Percentiles rank a stretch among this genome's conserved stretches.
These are phyloP conservation scores for Ceratosolen solmsi DNA, from an alignment of 1,140 invertebrate genomes.

Conservation along the genomic window DNA sequence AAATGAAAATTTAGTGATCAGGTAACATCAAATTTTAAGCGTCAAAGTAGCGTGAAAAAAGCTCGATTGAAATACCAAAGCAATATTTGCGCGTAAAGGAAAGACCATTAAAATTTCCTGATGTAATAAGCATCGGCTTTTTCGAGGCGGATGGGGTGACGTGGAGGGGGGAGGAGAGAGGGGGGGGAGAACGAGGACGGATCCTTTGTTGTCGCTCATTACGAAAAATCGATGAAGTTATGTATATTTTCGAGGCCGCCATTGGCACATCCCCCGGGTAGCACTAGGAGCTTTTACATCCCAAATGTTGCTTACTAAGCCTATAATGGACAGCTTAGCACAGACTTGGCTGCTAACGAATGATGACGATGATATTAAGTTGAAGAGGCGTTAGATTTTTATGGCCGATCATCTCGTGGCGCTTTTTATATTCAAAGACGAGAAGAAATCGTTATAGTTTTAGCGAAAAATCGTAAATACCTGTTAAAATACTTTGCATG, in stretches of 20 bases:
- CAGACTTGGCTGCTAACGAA: background rate
- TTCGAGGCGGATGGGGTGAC: too few species aligned
- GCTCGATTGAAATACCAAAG: background rate
- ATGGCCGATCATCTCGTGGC: background rate
- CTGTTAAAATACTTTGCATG: background rate
- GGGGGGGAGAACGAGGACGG: background rate
- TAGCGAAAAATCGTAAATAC: background rate
- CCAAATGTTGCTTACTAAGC: background rate
- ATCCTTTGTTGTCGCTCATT: background rate
- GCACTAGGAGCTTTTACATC: background rate
- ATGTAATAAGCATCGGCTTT: background rate
- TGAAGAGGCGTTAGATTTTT: background rate
- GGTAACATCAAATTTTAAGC: background rate
- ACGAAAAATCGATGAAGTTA: conserved; percentile 29
- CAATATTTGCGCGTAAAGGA: background rate
- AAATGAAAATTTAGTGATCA: background rate
- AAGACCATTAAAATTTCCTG: background rate
- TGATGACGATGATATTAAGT: conserved; percentile 18
- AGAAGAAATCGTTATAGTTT: background rate
- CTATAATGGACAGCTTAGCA: conserved; percentile 24
- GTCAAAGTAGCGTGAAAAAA: background rate
- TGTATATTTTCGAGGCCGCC: background rate
- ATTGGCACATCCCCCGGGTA: background rate
- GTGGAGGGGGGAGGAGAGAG: too few species aligned
- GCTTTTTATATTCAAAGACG: background rate